Evolutionary conservation across 1,140 invertebrate genomes (phyloP).

Genomic region (Calliphora vicina): DNA sequence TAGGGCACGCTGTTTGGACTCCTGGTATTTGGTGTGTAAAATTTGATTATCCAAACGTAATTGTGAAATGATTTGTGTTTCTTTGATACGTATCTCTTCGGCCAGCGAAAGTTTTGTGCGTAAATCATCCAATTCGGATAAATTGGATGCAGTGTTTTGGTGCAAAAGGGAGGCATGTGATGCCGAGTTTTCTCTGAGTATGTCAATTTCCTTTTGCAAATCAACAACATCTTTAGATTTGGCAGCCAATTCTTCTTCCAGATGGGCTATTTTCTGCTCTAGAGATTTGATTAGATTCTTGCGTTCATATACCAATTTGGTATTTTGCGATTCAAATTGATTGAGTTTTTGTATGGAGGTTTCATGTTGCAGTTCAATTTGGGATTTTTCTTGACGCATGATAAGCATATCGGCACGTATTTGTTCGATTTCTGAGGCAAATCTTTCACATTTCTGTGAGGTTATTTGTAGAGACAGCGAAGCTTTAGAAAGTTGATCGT

Average conservation of each 20-base stretch:
- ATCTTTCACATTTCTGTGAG: constrained; percentile 1
- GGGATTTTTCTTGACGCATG: constrained; percentile 35
- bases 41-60: constrained; percentile 52
- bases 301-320: constrained; percentile 2
- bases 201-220: constrained; percentile 28
- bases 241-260: constrained; percentile 2
- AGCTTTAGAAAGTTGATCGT: constrained; percentile 41
- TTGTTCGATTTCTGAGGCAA: constrained; percentile 20
- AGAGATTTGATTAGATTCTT: constrained; percentile 13
- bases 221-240: constrained; percentile 28
- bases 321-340: constrained; percentile 32
- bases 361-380: constrained; percentile 22
- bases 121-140: constrained; percentile 30
- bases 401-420: constrained; percentile 34
- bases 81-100: neutral
- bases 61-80: constrained; percentile 37
- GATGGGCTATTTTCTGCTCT: constrained; percentile 11
- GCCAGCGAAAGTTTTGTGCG: constrained; percentile 29
- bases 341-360: constrained; percentile 21
- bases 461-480: constrained; percentile 34
- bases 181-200: neutral
- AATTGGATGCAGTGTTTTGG: neutral
- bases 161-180: neutral
- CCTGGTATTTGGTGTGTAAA: constrained; percentile 52
- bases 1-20: constrained; percentile 44